A percentile compares a stretch with the other conserved stretches of the same genome.
Evolutionary conservation across 2,113 vertebrate genomes (phyloP).

Genomic region (Anoplopoma fimbria): DNA sequence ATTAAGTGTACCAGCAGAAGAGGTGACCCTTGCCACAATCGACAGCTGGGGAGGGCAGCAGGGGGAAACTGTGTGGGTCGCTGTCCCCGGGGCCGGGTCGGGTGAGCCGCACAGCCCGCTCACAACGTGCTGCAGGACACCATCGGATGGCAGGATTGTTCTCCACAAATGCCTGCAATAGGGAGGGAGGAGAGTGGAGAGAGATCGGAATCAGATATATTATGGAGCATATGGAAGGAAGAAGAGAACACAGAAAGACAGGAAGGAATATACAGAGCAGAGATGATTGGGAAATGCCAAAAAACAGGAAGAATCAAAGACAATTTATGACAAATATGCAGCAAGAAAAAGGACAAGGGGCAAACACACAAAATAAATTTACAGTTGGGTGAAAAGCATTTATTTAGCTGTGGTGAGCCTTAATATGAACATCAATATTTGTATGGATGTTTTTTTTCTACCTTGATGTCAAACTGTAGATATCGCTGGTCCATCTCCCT

Average conservation of each 20-base stretch:
- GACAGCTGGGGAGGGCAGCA: slow-evolving; percentile 97
- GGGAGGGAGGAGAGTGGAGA: neutral
- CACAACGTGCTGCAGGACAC: slow-evolving; percentile 96
- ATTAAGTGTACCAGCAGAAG: slow-evolving; percentile 76
- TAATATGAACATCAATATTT: neutral
- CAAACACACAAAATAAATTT: neutral
- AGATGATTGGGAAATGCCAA: neutral
- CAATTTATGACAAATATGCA: neutral
- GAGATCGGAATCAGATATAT: neutral
- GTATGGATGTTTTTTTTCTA: slow-evolving; percentile 24
- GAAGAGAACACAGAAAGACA: neutral
- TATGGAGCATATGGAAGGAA: neutral
- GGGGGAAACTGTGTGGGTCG: slow-evolving; percentile 91
- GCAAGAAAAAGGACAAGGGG: neutral
- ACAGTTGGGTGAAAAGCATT: neutral
- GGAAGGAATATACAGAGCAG: neutral
- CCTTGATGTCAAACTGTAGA: slow-evolving; percentile 82
- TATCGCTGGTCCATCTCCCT: slow-evolving; percentile 81
- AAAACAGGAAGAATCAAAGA: neutral
- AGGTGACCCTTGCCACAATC: slow-evolving; percentile 97
- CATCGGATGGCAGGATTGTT: slow-evolving; percentile 93
- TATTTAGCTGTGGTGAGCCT: neutral
- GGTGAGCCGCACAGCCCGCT: slow-evolving; percentile 94
- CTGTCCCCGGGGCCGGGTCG: slow-evolving; percentile 90
- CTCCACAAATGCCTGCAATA: slow-evolving; percentile 75